Conservation (phyloP, 2,113 vertebrate genomes). For the Mirza zaza region DNA sequence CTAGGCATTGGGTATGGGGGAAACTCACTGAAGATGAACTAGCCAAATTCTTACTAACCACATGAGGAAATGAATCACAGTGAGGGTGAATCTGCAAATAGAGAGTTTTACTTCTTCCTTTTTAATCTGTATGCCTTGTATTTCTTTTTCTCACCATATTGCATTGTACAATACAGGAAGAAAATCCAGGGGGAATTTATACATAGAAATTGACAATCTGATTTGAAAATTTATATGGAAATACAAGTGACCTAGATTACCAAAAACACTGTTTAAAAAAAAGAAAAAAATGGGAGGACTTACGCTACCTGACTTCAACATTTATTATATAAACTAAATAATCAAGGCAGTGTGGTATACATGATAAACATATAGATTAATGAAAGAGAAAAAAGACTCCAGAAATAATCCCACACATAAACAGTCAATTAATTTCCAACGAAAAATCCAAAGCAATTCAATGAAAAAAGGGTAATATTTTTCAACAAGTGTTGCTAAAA, state of each 20-base stretch:
- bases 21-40: background rate
- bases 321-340: background rate
- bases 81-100: background rate
- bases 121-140: background rate
- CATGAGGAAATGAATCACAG: background rate
- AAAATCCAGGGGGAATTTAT: background rate
- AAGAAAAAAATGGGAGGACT: background rate
- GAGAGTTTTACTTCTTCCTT: background rate
- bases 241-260: background rate
- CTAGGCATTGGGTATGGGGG: background rate
- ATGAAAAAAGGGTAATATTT: background rate
- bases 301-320: background rate
- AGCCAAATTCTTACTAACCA: background rate
- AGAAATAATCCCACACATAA: background rate
- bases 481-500: background rate
- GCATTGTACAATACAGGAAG: background rate
- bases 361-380: background rate
- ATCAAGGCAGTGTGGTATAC: background rate
- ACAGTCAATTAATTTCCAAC: background rate
- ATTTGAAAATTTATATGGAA: slow-evolving; percentile 2
- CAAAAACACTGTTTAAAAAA: background rate
- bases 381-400: background rate
- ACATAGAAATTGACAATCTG: background rate
- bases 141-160: background rate
- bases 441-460: background rate